Conservation (phyloP, 2,888 invertebrate genomes). For the Empis stercorea region DNA sequence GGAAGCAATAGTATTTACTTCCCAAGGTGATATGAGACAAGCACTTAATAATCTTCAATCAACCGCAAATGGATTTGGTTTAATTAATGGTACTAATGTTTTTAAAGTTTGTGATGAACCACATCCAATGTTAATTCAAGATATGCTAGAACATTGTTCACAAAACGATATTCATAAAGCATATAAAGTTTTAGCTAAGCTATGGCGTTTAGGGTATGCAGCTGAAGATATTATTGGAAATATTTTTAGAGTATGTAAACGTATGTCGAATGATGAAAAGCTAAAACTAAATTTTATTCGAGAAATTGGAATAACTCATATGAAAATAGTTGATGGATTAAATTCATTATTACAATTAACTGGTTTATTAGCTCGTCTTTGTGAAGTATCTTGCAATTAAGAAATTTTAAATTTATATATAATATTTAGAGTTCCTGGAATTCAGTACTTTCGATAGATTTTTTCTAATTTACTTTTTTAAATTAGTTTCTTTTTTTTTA, state of each 20-base stretch:
- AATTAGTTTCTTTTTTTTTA: no score
- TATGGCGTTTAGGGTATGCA: conserved; percentile 91
- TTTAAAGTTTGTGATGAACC: conserved; percentile 99
- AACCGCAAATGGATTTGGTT: conserved; percentile 81
- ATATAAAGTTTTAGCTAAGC: conserved; percentile 73
- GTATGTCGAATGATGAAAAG: conserved; percentile 64
- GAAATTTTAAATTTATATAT: no score
- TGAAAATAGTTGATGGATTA: conserved; percentile 82
- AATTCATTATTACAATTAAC: conserved; percentile 81
- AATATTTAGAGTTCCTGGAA: no score
- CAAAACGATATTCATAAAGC: conserved; percentile 73
- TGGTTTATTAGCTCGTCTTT: conserved; percentile 73
- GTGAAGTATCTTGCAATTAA: conserved; percentile 32
- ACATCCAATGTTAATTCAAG: conserved; percentile 83
- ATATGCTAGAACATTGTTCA: conserved; percentile 77
- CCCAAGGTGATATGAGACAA: conserved; percentile 97
- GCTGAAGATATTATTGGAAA: conserved; percentile 94
- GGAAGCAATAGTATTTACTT: conserved; percentile 93
- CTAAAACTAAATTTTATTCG: conserved; percentile 75
- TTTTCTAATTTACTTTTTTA: no score
- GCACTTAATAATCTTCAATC: conserved; percentile 96
- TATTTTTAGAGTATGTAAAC: conserved; percentile 88
- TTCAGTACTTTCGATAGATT: no score
- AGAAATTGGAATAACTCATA: conserved; percentile 83
- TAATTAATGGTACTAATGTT: conserved; percentile 86